Conservation (phyloP, 2,113 vertebrate genomes). For the Lophochroa leadbeateri region DNA sequence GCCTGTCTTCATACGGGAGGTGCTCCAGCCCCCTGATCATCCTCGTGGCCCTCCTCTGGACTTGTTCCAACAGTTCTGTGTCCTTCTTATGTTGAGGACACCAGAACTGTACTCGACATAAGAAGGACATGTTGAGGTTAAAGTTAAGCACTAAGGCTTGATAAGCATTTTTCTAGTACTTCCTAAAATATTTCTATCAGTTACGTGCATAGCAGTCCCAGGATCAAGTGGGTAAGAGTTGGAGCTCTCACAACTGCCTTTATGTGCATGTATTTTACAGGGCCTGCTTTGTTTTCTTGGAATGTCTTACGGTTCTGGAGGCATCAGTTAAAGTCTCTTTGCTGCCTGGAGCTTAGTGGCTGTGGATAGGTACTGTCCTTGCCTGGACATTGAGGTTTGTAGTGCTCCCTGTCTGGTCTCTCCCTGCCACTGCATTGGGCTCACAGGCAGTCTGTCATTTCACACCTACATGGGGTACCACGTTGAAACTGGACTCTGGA, state of each 20-base stretch:
- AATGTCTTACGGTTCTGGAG: rapidly evolving
- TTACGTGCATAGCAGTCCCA: background rate
- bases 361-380: background rate
- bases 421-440: background rate
- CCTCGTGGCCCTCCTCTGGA: no score
- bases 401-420: background rate
- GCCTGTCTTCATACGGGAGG: no score
- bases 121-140: background rate
- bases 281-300: background rate
- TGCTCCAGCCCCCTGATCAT: no score
- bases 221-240: background rate
- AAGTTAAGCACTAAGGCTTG: background rate
- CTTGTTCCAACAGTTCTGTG: no score
- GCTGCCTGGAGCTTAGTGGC: background rate
- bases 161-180: background rate
- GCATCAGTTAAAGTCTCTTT: background rate
- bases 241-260: background rate
- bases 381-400: rapidly evolving
- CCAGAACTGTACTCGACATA: no score
- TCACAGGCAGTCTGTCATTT: background rate
- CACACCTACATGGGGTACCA: no score
- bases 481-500: background rate
- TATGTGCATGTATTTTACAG: rapidly evolving
- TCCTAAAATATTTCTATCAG: background rate
- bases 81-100: no score